Evolutionary conservation across 2,113 vertebrate species (phyloP).

Genomic region (Acrocephalus arundinaceus): DNA sequence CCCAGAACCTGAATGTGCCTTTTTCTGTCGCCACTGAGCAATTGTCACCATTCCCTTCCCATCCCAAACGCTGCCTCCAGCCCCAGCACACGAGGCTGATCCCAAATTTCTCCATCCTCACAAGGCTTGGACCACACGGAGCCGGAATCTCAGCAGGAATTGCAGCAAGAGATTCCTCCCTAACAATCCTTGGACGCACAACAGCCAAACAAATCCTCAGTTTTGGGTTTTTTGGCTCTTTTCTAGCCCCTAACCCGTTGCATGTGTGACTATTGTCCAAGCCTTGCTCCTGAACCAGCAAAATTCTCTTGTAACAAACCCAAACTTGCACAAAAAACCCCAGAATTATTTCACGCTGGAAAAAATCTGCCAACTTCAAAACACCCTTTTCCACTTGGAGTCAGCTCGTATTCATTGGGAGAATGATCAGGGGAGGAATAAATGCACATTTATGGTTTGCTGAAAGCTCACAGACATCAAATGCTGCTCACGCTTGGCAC

Average conservation of each 20-base stretch:
- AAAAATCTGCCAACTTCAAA: conserved; percentile 12
- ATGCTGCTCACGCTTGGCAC: background rate
- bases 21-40: background rate
- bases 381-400: background rate
- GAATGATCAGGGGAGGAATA: background rate
- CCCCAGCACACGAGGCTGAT: background rate
- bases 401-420: background rate
- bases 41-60: background rate
- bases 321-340: background rate
- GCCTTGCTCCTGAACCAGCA: background rate
- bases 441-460: background rate
- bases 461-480: background rate
- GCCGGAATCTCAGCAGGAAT: background rate
- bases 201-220: background rate
- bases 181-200: background rate
- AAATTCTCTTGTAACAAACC: background rate
- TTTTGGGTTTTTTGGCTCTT: background rate
- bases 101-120: background rate
- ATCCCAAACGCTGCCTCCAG: background rate
- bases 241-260: background rate
- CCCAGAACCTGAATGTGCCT: background rate
- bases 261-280: conserved; percentile 1
- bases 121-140: background rate
- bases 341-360: background rate
- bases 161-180: background rate